Base-by-base conservation (phyloP, 92 coral and sea anemone genomes). In the Plumapathes pennacea region DNA sequence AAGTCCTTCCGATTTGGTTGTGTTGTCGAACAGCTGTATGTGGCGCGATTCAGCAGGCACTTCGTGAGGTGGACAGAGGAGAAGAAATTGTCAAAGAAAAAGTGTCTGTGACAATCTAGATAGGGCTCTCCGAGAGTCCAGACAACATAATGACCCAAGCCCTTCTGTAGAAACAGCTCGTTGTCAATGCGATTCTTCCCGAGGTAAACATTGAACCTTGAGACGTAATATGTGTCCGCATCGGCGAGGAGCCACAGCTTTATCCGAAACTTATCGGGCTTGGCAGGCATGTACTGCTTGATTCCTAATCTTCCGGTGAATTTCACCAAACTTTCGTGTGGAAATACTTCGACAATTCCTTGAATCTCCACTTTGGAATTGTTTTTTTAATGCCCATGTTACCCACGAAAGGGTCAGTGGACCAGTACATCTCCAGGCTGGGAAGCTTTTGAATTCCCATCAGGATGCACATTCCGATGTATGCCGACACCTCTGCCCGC, bases 371-470 rank as follows among this genome's bases (percentile, higher is more conserved):
- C 39, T 59, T n/a, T 9, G 79, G 77, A 10, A 71, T 71, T 0
- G 62, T 60, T 47, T 38, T 60, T 17, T 71, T 71, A 54, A 71
- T 48, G 13, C 79, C 79, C 12, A 39, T 53, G 3, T 38, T 43
- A 15, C 57, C 79, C 25, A 72, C 43, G 37, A 62, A 72, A 7
- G 39, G 34, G 56, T 72, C 62, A 11, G 71, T 38, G 52, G 50
- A 25, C 71, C 71, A 72, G 57, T 64, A 55, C 32, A 29, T 54
- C n/a, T 25, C 9, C 12, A 64, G 32, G 19, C 34, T 38, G n/a
- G 74, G 74, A 26, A 75, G 74, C 30, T 46, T 15, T 20, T 75
- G 49, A 5, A 75, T 60, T 23, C 62, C 61, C 19, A 64, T 64
- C 10, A 47, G 30, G 38, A 75, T 46, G 11, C 50, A 55, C 13